These are phyloP conservation scores for Drosophila subsilvestris DNA, from an alignment of 2,888 invertebrate species.

Conservation along the genomic window DNA sequence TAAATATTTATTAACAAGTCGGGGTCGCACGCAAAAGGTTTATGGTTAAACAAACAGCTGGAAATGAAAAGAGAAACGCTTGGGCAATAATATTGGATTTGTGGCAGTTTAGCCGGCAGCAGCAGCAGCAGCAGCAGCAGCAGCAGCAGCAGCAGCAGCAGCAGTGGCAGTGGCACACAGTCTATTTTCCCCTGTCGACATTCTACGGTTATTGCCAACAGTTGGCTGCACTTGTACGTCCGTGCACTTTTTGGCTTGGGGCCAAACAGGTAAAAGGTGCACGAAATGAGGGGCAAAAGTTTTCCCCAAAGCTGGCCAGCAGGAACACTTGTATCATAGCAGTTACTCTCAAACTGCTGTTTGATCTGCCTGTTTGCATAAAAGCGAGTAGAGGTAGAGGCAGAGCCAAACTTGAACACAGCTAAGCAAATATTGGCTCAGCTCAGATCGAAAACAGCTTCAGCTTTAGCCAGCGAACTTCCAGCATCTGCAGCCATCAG, in stretches of 20 bases:
- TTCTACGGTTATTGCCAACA: slow-evolving; percentile 50
- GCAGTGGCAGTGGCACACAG: not conserved
- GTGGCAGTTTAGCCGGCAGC: slow-evolving; percentile 53
- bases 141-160: slow-evolving; percentile 18
- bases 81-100: slow-evolving; percentile 63
- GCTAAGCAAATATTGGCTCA: slow-evolving; percentile 72
- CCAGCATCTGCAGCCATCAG: slow-evolving; percentile 45
- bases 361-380: slow-evolving; percentile 67
- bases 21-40: slow-evolving; percentile 36
- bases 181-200: slow-evolving; percentile 21
- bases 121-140: slow-evolving; percentile 6
- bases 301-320: slow-evolving; percentile 37
- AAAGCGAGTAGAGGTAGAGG: slow-evolving; percentile 41
- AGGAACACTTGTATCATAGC: slow-evolving; percentile 55
- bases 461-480: slow-evolving; percentile 16
- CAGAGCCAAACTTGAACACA: slow-evolving; percentile 71
- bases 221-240: slow-evolving; percentile 56
- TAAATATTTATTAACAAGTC: slow-evolving; percentile 65
- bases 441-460: slow-evolving; percentile 47
- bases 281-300: slow-evolving; percentile 13
- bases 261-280: slow-evolving; percentile 38
- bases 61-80: slow-evolving; percentile 29
- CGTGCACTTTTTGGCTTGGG: slow-evolving; percentile 47
- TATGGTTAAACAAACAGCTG: slow-evolving; percentile 53
- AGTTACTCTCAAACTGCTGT: slow-evolving; percentile 61